A percentile compares a stretch with the other conserved stretches of the same genome.
phyloP scores from a whole-genome alignment of 2,797 vertebrate genomes.

The Trachurus trachurus region DNA sequence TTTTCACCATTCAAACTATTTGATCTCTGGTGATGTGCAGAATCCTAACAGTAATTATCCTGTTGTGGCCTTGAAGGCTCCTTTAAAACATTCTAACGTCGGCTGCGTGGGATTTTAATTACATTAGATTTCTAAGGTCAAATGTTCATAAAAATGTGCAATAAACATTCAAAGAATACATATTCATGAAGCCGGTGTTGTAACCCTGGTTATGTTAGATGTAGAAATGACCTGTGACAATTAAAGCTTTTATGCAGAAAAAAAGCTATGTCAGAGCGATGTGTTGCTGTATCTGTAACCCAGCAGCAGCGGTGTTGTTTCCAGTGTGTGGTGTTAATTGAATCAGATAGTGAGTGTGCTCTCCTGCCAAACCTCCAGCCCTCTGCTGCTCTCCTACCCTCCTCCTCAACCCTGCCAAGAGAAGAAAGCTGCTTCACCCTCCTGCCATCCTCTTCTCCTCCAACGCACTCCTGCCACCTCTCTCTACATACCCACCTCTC shows the following conservation, averaged over 20 bases:
- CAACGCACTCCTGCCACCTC: slow-evolving; percentile 32
- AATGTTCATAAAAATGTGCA: background rate
- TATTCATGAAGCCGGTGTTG: background rate
- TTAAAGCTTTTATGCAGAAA: slow-evolving; percentile 1
- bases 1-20: background rate
- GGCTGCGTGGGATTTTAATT: background rate
- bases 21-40: background rate
- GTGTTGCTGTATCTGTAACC: background rate
- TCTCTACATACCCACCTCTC: slow-evolving; percentile 18
- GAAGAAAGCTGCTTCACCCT: slow-evolving; percentile 38
- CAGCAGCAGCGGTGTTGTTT: slow-evolving; percentile 14
- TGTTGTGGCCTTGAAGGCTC: background rate
- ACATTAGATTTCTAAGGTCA: background rate
- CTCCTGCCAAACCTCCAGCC: slow-evolving; percentile 48
- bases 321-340: slow-evolving; percentile 42
- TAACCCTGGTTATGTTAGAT: background rate
- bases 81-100: slow-evolving; percentile 4
- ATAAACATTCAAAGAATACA: background rate
- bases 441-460: slow-evolving; percentile 36
- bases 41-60: slow-evolving; percentile 5
- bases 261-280: background rate
- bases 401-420: slow-evolving; percentile 46
- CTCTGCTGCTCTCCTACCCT: slow-evolving; percentile 31
- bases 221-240: background rate
- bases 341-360: slow-evolving; percentile 56